A percentile compares a stretch with the other conserved stretches of the same genome.
Conservation (phyloP, 2,113 vertebrate genomes). For the Sinocyclocheilus grahami region DNA sequence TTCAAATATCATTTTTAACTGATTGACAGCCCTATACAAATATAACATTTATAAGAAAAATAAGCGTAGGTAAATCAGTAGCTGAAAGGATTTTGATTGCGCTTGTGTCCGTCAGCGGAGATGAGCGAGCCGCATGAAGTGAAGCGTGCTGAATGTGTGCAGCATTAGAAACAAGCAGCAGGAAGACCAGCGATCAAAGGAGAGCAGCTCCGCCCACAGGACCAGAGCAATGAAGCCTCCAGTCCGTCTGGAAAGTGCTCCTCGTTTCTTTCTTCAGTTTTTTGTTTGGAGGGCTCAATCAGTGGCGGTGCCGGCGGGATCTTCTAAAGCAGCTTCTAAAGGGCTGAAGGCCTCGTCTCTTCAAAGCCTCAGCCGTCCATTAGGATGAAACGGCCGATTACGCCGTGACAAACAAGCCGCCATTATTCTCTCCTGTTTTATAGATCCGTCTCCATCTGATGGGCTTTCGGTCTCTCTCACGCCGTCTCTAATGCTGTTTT, state of each 20-base stretch:
- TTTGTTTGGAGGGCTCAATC: conserved; percentile 44
- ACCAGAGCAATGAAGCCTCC: background rate
- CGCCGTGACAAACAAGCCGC: conserved; percentile 49
- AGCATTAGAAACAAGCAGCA: too few species aligned
- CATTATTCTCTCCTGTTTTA: conserved; percentile 42
- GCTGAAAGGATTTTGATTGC: too few species aligned
- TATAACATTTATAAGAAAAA: too few species aligned
- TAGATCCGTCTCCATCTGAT: conserved; percentile 21
- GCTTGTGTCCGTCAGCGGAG: too few species aligned
- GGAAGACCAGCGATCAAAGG: too few species aligned
- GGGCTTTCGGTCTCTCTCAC: background rate
- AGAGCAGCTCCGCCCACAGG: too few species aligned
- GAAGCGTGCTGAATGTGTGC: too few species aligned
- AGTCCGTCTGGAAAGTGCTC: conserved; percentile 52
- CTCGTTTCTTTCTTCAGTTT: conserved; percentile 19
- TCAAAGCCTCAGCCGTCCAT: conserved; percentile 59
- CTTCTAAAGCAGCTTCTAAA: background rate
- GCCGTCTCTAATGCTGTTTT: too few species aligned
- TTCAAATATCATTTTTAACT: too few species aligned
- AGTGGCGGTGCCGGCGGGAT: conserved; percentile 28
- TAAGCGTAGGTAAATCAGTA: too few species aligned
- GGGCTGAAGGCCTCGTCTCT: conserved; percentile 51
- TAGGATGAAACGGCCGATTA: conserved; percentile 34
- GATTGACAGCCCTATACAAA: too few species aligned
- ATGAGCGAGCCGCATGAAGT: too few species aligned